Percentiles rank a stretch among this genome's conserved stretches.
These are phyloP conservation scores for Eupithecia pulchellata DNA, from an alignment of 2,888 invertebrate genomes.

Conservation along the genomic window DNA sequence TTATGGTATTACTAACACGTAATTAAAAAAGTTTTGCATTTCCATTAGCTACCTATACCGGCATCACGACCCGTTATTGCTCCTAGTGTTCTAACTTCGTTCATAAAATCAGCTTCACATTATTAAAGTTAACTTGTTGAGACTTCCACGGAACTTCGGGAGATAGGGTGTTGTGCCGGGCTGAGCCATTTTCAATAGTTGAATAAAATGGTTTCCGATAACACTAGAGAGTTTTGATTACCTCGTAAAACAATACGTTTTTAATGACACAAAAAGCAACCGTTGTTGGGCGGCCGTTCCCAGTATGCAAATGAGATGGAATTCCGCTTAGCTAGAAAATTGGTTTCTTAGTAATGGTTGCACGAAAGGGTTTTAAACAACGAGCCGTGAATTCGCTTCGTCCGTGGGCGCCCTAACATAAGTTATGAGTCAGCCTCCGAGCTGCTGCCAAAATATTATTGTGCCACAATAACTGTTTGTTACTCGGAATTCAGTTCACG, in stretches of 20 bases:
- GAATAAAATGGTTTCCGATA: conserved; percentile 20
- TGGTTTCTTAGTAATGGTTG: conserved; percentile 28
- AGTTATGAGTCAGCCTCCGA: conserved; percentile 45
- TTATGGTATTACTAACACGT: conserved; percentile 20
- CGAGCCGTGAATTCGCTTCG: conserved; percentile 23
- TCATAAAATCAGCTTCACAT: conserved; percentile 56
- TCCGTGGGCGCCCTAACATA: conserved; percentile 39
- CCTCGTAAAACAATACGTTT: conserved; percentile 2
- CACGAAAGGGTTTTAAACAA: conserved; percentile 28
- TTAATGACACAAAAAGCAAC: conserved; percentile 1
- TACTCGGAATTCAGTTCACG: conserved; percentile 35
- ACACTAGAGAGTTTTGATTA: neutral
- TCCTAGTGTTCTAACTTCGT: conserved; percentile 47
- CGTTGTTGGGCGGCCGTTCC: neutral
- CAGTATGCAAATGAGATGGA: conserved; percentile 19
- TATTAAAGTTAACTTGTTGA: conserved; percentile 47
- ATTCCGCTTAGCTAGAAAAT: conserved; percentile 15
- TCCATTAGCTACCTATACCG: conserved; percentile 26
- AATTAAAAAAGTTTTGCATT: conserved; percentile 33
- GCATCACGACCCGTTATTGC: conserved; percentile 50
- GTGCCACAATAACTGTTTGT: conserved; percentile 41
- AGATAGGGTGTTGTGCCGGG: conserved; percentile 26
- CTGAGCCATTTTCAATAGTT: conserved; percentile 34
- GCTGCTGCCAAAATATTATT: conserved; percentile 49
- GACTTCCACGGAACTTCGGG: conserved; percentile 29